phyloP scores from a whole-genome alignment of 2,113 vertebrate species.

The Cettia cetti region DNA sequence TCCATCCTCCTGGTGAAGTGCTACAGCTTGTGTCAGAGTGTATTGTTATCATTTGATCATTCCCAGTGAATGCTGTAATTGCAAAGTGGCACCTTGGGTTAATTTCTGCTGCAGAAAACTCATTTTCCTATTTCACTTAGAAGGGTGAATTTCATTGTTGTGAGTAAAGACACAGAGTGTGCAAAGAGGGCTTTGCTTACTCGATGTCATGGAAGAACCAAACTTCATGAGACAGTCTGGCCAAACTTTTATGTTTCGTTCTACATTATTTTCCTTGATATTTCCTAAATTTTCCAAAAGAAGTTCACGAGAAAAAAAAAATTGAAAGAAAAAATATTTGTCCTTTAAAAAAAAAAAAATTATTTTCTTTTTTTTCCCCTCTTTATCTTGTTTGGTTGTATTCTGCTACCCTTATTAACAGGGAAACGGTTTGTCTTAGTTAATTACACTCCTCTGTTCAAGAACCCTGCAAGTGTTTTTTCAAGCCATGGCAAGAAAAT shows the following conservation, averaged over 20 bases:
- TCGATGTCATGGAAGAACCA: background rate
- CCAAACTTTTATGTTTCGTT: background rate
- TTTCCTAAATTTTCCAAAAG: background rate
- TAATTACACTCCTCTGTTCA: slow-evolving; percentile 18
- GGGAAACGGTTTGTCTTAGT: background rate
- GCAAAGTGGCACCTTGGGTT: background rate
- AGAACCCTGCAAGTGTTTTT: background rate
- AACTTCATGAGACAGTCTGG: background rate
- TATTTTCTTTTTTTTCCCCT: background rate
- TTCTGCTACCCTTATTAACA: background rate
- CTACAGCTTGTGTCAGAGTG: background rate
- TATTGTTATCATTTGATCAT: background rate
- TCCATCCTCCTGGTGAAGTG: background rate
- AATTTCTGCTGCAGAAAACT: background rate
- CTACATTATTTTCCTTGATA: background rate
- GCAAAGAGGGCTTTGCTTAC: background rate
- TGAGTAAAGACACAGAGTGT: background rate
- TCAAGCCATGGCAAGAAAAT: slow-evolving; percentile 13
- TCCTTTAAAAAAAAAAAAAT: background rate
- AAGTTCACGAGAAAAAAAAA: background rate
- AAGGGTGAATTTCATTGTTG: background rate
- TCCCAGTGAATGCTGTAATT: background rate
- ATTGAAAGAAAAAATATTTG: background rate
- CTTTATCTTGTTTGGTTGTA: background rate
- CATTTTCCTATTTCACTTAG: background rate